Conservation (phyloP, 2,888 invertebrate species). For the Ypsolopha sequella region DNA sequence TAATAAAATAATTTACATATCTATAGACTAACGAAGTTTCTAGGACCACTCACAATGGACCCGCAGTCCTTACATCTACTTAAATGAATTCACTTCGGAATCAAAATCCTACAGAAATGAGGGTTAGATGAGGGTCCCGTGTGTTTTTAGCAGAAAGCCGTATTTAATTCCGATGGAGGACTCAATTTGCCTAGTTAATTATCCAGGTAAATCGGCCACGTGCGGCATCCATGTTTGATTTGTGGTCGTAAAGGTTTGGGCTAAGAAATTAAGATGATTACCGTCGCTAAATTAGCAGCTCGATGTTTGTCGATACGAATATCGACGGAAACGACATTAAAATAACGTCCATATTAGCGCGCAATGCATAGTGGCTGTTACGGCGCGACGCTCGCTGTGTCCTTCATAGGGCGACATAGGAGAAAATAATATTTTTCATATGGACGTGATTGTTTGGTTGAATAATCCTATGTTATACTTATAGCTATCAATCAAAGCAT, state of each 20-base stretch:
- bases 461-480: no score
- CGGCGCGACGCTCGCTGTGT: no score
- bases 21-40: background rate
- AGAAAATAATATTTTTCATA: no score
- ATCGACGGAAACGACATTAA: no score
- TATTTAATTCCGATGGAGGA: constrained; percentile 42
- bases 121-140: constrained; percentile 45
- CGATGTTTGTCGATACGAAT: no score
- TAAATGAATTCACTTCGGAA: constrained; percentile 33
- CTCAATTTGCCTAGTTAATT: constrained; percentile 28
- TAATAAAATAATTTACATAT: constrained; percentile 2
- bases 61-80: background rate
- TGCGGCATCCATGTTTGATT: background rate
- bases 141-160: constrained; percentile 42
- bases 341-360: no score
- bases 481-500: no score
- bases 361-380: no score
- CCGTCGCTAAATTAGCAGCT: no score
- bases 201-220: constrained; percentile 17
- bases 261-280: no score
- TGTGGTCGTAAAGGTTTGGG: background rate
- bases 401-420: no score
- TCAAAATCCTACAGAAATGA: constrained; percentile 49
- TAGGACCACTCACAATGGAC: constrained; percentile 9
- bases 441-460: no score